Evolutionary conservation across 2,888 invertebrate genomes (phyloP), one percentile per base, ranked within the genome.

Genomic region (Eilema caniola): DNA sequence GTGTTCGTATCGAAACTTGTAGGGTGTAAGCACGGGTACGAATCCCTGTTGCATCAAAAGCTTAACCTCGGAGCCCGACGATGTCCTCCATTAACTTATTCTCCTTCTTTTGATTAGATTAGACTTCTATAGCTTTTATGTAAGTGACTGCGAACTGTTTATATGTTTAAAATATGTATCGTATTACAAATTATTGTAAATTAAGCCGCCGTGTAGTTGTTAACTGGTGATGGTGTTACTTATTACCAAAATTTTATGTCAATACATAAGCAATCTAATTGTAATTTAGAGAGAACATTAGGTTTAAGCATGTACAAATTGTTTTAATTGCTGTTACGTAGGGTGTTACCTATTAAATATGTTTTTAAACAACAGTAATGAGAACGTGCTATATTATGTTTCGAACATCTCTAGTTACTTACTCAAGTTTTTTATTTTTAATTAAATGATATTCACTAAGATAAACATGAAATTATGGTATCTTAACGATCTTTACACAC

Each of bases 401-500:
- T 16, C 33, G 31, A 47, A 66, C 16, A 28, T 47, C 31, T 62
- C 28, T 11, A 28, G 16, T 23, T 12, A n/a, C 24, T 20, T 57
- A n/a, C n/a, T n/a, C n/a, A n/a, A n/a, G n/a, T 64, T 68, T 62
- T 31, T 62, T 57, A 57, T 28, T 63, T 41, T 68, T 68, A 63
- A 69, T 65, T 64, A 65, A 57, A 70, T 20, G 62, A 70, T 66
- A 25, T 57, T 25, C 20, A 66, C 53, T n/a, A 53, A 53, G 70
- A 71, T 63, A 67, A 70, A 67, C 47, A 62, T 63, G 31, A 62
- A 66, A 14, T 20, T 53, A 23, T 53, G 24, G n/a, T 76, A 81
- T 74, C 74, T 67, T 4, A 72, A 4, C 25, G 7, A 79, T 82
- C 73, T 82, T 75, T 69, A 64, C 77, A 71, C 74, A 77, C 69